A percentile compares a stretch with the other conserved stretches of the same genome.
phyloP scores from a whole-genome alignment of 2,888 invertebrate species.

The Timandra comae region DNA sequence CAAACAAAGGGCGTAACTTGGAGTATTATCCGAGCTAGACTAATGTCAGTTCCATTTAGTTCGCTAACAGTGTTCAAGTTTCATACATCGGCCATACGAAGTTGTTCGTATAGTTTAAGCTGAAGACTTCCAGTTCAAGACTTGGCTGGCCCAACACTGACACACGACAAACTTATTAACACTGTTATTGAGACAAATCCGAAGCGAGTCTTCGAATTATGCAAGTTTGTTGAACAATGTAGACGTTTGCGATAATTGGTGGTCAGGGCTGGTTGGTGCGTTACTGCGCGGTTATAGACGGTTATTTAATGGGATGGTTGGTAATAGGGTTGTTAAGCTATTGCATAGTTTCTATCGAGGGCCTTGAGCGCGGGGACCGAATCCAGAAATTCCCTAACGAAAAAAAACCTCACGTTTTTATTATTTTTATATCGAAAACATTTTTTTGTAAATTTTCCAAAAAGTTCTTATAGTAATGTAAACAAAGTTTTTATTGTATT shows the following conservation, averaged over 20 bases:
- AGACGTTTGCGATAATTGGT: not conserved
- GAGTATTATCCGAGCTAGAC: conserved; percentile 17
- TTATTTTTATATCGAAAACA: too few species aligned
- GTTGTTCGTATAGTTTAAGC: conserved; percentile 37
- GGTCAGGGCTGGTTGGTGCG: not conserved
- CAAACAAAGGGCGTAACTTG: conserved; percentile 13
- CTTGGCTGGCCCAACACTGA: conserved; percentile 31
- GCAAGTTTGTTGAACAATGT: conserved; percentile 1
- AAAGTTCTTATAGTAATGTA: too few species aligned
- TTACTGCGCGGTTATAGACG: too few species aligned
- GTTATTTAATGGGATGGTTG: too few species aligned
- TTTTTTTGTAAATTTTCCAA: too few species aligned
- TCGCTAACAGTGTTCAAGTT: conserved; percentile 38
- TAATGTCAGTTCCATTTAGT: conserved; percentile 39
- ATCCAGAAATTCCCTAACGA: too few species aligned
- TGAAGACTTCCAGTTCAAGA: conserved; percentile 23
- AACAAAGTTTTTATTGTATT: too few species aligned
- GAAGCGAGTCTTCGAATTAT: conserved; percentile 9
- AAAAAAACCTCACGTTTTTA: too few species aligned
- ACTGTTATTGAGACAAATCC: conserved; percentile 42
- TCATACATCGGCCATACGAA: conserved; percentile 37
- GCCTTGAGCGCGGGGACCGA: too few species aligned
- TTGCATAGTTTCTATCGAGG: too few species aligned
- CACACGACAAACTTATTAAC: conserved; percentile 35
- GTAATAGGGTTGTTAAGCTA: too few species aligned